Conservation (phyloP, 2,113 vertebrate genomes). For the Callocephalon fimbriatum region DNA sequence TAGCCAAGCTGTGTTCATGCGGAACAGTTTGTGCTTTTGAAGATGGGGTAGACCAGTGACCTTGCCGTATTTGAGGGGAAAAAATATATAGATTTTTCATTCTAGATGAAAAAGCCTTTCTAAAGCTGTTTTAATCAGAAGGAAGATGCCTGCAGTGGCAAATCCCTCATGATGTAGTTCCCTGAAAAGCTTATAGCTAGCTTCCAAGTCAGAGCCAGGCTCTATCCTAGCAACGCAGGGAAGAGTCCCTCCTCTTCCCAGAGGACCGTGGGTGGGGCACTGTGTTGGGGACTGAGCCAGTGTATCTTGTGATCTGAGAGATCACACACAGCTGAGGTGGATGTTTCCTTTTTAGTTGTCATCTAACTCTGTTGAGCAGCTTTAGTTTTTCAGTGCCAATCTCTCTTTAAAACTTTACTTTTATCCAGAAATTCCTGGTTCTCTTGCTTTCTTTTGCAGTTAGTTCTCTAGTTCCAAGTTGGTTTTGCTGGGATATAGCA, state of each 20-base stretch:
- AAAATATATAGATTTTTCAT: neutral
- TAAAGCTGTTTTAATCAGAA: neutral
- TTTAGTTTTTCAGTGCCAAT: neutral
- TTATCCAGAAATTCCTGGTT: neutral
- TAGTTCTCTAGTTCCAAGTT: neutral
- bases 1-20: neutral
- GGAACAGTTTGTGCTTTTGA: neutral
- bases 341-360: neutral
- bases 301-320: conserved; percentile 1
- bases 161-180: neutral
- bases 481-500: neutral
- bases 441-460: neutral
- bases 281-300: neutral
- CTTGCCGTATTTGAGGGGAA: neutral
- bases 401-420: neutral
- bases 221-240: conserved; percentile 16
- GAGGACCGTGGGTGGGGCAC: neutral
- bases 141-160: neutral
- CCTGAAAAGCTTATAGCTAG: conserved; percentile 1
- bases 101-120: neutral
- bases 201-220: neutral
- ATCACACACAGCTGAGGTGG: neutral
- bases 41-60: neutral
- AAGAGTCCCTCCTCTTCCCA: conserved; percentile 1
- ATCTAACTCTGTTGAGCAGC: neutral